Percentiles rank a stretch among this genome's conserved stretches.
Evolutionary conservation across 1,140 invertebrate species (phyloP).

Genomic region (Plectrocnemia conspersa): DNA sequence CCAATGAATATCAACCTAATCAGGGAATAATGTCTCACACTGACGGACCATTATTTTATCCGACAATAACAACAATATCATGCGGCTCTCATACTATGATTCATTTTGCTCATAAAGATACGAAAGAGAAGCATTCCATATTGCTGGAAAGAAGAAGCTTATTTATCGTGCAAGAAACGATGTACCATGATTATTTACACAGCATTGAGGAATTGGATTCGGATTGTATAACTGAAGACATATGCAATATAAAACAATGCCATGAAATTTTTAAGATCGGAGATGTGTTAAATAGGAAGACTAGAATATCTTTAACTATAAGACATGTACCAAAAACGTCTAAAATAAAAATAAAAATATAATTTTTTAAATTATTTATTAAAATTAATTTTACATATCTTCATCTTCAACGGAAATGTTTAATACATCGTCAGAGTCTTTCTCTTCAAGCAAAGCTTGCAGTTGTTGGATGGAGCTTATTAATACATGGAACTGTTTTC

Average conservation of each 20-base stretch:
- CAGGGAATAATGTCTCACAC: conserved; percentile 95
- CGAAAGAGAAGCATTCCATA: conserved; percentile 55
- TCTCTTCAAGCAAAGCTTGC: conserved; percentile 66
- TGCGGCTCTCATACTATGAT: conserved; percentile 86
- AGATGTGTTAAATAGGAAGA: conserved; percentile 58
- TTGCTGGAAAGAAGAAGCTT: conserved; percentile 85
- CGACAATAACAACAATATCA: conserved; percentile 88
- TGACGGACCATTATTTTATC: conserved; percentile 91
- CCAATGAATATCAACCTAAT: conserved; percentile 92
- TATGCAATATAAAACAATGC: conserved; percentile 66
- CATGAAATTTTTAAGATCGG: conserved; percentile 52
- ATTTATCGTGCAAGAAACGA: conserved; percentile 74
- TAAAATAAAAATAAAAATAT: conserved; percentile 64
- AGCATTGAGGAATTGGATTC: conserved; percentile 73
- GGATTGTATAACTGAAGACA: conserved; percentile 64
- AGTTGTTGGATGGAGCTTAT: conserved; percentile 75
- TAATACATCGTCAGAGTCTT: conserved; percentile 53
- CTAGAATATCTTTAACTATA: conserved; percentile 88
- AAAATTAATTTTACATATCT: conserved; percentile 41
- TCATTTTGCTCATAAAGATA: conserved; percentile 67
- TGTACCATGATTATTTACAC: conserved; percentile 86
- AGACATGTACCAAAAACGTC: conserved; percentile 87
- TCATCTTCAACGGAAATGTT: conserved; percentile 57
- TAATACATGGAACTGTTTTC: conserved; percentile 86
- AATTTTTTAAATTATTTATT: too few relatives aligned